phyloP scores from a whole-genome alignment of 2,888 invertebrate genomes.

The Habrosyne pyritoides region DNA sequence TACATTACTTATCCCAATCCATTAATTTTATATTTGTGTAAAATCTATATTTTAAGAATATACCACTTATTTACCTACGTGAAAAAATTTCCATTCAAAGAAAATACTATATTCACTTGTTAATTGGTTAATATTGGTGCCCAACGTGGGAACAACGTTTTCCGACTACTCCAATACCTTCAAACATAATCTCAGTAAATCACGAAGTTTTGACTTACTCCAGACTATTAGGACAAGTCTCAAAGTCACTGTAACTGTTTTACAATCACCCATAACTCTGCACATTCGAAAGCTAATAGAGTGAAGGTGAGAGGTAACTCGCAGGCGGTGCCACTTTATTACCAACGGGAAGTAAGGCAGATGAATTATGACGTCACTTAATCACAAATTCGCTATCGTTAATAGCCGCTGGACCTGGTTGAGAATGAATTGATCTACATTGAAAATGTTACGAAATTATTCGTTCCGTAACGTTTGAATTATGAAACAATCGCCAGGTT shows the following conservation, averaged over 20 bases:
- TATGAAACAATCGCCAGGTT: too few relatives aligned
- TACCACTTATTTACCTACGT: too few relatives aligned
- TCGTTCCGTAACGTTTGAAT: background rate
- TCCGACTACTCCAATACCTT: background rate
- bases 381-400: constrained; percentile 66
- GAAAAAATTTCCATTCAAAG: too few relatives aligned
- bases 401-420: constrained; percentile 37
- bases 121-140: background rate
- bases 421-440: background rate
- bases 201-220: constrained; percentile 8
- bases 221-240: constrained; percentile 21
- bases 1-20: too few relatives aligned
- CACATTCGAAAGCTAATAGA: constrained; percentile 54
- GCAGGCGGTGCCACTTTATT: constrained; percentile 58
- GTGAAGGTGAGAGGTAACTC: constrained; percentile 47
- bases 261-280: constrained; percentile 50
- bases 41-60: too few relatives aligned
- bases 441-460: background rate
- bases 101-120: background rate
- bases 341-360: constrained; percentile 50
- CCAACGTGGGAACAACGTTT: background rate
- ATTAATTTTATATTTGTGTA: too few relatives aligned
- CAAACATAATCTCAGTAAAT: background rate
- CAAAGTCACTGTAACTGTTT: constrained; percentile 33
- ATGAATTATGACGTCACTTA: constrained; percentile 67